phyloP scores from a whole-genome alignment of 2,797 vertebrate genomes.

The Taeniopygia guttata region DNA sequence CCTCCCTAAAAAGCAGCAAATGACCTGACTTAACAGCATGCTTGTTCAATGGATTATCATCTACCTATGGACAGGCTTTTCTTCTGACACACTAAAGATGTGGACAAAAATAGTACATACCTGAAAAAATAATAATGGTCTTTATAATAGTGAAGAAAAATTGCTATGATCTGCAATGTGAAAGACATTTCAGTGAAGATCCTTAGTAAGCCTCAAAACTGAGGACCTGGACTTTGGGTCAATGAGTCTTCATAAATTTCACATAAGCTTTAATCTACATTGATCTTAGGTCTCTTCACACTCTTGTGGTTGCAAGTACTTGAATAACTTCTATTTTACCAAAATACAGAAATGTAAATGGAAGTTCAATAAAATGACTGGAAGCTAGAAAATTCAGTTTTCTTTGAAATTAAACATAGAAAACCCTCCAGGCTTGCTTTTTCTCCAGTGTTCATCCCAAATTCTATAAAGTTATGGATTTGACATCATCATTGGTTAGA shows the following conservation, averaged over 20 bases:
- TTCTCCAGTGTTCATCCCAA: background rate
- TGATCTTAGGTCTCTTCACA: background rate
- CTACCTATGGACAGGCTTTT: background rate
- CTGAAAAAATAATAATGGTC: background rate
- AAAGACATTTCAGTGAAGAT: background rate
- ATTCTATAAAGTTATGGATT: background rate
- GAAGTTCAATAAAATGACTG: slow-evolving; percentile 8
- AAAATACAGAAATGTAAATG: background rate
- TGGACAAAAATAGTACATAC: background rate
- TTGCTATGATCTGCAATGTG: background rate
- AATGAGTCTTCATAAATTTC: slow-evolving; percentile 11
- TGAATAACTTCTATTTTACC: background rate
- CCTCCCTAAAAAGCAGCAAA: background rate
- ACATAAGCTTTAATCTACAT: background rate
- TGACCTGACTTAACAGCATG: background rate
- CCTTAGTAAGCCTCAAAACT: background rate
- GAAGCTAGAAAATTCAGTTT: background rate
- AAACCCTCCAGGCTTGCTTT: background rate
- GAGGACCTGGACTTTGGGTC: background rate
- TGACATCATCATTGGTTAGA: background rate
- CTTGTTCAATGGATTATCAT: background rate
- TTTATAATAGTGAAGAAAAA: background rate
- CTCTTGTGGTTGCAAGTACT: background rate
- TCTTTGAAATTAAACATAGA: background rate
- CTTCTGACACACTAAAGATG: background rate